Evolutionary conservation across 2,797 vertebrate species (phyloP).

Genomic region (Semotilus atromaculatus): DNA sequence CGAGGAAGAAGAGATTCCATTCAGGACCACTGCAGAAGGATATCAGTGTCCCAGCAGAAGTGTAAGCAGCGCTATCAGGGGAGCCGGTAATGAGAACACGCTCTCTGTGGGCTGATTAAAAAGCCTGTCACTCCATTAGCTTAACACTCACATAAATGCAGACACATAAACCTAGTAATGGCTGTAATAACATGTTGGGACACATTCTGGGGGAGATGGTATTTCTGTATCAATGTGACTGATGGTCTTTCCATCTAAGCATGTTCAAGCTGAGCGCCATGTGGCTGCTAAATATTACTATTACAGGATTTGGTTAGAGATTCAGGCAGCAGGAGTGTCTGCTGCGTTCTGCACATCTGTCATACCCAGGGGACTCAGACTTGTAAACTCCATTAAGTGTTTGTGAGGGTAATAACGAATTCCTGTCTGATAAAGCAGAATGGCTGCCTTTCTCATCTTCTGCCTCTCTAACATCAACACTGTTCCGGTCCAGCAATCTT

Average conservation of each 20-base stretch:
- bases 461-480: conserved; percentile 1
- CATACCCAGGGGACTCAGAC: conserved; percentile 45
- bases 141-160: conserved; percentile 44
- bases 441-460: conserved; percentile 25
- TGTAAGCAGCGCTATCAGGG: conserved; percentile 27
- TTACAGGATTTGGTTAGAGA: conserved; percentile 50
- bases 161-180: conserved; percentile 42
- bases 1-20: conserved; percentile 19
- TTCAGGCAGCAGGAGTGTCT: conserved; percentile 47
- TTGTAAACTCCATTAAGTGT: conserved; percentile 57
- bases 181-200: conserved; percentile 31
- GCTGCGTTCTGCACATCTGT: conserved; percentile 56
- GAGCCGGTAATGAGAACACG: conserved; percentile 46
- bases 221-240: conserved; percentile 15
- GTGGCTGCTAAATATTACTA: conserved; percentile 48
- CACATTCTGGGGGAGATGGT: conserved; percentile 12
- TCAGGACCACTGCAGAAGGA: conserved; percentile 27
- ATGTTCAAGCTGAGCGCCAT: conserved; percentile 49
- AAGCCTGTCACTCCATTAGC: conserved; percentile 46
- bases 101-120: conserved; percentile 52
- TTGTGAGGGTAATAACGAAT: conserved; percentile 52
- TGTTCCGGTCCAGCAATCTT: conserved; percentile 21
- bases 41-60: conserved; percentile 36
- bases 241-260: conserved; percentile 34
- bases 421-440: conserved; percentile 39